Conservation (phyloP, 1,140 invertebrate genomes). For the Apis cerana region DNA sequence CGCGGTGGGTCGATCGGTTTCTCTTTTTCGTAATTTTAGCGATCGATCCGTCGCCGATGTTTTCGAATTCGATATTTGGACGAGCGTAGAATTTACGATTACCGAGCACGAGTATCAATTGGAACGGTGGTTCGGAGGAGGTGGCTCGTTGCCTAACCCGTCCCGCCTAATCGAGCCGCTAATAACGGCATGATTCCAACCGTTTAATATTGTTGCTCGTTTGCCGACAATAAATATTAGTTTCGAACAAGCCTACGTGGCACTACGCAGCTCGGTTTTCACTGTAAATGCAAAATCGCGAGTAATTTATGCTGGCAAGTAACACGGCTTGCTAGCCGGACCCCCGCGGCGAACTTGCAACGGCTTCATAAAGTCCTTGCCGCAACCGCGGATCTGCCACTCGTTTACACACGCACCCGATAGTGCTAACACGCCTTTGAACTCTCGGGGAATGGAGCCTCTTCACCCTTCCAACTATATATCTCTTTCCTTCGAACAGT, state of each 20-base stretch:
- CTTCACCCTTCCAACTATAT: neutral
- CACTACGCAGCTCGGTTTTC: slow-evolving; percentile 62
- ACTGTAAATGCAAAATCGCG: slow-evolving; percentile 77
- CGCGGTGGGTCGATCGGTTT: slow-evolving; percentile 39
- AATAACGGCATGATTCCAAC: slow-evolving; percentile 34
- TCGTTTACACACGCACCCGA: slow-evolving; percentile 44
- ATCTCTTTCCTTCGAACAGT: neutral
- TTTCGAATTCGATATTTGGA: too few species aligned
- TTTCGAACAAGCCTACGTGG: slow-evolving; percentile 39
- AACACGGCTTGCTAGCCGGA: slow-evolving; percentile 73
- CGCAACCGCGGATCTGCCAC: slow-evolving; percentile 22
- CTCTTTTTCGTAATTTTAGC: too few species aligned
- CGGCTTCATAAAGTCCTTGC: slow-evolving; percentile 74
- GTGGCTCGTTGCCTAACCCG: neutral
- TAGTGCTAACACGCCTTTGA: slow-evolving; percentile 49
- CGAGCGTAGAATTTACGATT: too few species aligned
- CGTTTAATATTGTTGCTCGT: slow-evolving; percentile 52
- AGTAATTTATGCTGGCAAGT: slow-evolving; percentile 78
- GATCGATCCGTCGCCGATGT: too few species aligned
- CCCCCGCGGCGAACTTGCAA: slow-evolving; percentile 77
- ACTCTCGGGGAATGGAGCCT: neutral
- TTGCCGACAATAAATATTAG: slow-evolving; percentile 61
- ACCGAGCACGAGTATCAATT: too few species aligned
- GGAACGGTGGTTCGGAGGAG: neutral
- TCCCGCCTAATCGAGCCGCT: slow-evolving; percentile 26